phyloP scores from a whole-genome alignment of 2,113 vertebrate genomes.

The Podocnemis expansa region DNA sequence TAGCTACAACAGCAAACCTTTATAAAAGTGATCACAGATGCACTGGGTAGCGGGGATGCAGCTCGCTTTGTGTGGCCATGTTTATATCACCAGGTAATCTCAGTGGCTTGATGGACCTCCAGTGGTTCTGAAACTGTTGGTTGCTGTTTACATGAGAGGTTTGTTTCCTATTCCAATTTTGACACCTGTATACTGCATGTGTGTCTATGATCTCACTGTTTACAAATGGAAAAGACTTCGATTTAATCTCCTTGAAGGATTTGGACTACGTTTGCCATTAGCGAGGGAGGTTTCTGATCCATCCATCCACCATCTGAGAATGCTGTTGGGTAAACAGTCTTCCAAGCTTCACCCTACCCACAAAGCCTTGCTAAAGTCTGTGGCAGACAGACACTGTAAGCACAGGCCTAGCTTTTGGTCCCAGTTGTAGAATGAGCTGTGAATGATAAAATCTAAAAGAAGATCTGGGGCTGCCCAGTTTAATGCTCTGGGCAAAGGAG shows the following conservation, averaged over 20 bases:
- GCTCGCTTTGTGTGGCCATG: neutral
- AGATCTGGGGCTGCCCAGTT: neutral
- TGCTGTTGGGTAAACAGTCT: no score
- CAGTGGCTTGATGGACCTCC: neutral
- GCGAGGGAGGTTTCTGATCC: neutral
- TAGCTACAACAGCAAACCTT: neutral
- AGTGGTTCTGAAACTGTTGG: neutral
- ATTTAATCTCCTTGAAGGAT: neutral
- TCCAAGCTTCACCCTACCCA: neutral
- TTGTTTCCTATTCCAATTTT: neutral
- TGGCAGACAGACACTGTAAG: rapidly evolving
- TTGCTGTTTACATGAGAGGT: neutral
- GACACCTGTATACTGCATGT: no score
- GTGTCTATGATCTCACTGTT: no score
- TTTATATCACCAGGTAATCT: neutral
- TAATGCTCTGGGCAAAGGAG: neutral
- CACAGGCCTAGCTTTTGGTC: neutral
- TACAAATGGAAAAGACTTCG: no score
- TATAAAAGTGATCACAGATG: rapidly evolving
- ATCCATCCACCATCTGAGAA: no score
- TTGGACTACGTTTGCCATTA: neutral
- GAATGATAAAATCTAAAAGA: neutral
- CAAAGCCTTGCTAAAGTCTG: neutral
- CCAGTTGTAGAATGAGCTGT: neutral
- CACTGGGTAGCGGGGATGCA: neutral